Conservation (phyloP, 2,797 vertebrate genomes). For the Pangasius krempfi region DNA sequence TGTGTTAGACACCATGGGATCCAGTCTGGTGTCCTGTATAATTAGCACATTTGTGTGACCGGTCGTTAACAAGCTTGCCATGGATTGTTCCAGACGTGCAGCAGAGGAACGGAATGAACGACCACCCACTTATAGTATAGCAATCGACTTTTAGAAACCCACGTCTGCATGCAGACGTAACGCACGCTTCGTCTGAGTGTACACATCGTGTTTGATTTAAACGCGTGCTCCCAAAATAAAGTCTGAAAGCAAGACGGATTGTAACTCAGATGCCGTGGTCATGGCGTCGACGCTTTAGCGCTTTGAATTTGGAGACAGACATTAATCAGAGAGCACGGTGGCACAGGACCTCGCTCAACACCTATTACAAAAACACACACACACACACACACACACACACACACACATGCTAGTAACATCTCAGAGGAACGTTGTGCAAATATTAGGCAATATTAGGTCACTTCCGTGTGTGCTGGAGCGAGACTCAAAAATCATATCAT, state of each 20-base stretch:
- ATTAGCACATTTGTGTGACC: conserved; percentile 36
- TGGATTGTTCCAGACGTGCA: conserved; percentile 33
- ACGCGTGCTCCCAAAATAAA: neutral
- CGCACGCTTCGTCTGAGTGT: neutral
- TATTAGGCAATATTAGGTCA: conserved; percentile 29
- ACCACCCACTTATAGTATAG: neutral
- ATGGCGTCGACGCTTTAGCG: conserved; percentile 47
- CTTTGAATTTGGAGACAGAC: conserved; percentile 51
- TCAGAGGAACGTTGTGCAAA: conserved; percentile 27
- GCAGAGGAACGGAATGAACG: neutral
- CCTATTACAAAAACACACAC: conserved; percentile 37
- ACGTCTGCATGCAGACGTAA: neutral
- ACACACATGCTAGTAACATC: neutral
- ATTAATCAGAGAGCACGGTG: conserved; percentile 53
- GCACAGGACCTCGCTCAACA: conserved; percentile 44
- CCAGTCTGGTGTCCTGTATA: conserved; percentile 35
- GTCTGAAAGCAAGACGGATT: conserved; percentile 6
- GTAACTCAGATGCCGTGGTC: conserved; percentile 43
- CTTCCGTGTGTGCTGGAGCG: neutral
- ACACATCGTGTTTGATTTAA: neutral
- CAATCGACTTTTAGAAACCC: neutral
- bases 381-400: neutral
- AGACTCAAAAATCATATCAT: neutral
- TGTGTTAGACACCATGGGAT: conserved; percentile 9
- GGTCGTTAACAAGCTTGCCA: conserved; percentile 40